Percentiles rank a stretch among this genome's conserved stretches.
Evolutionary conservation across 2,797 vertebrate genomes (phyloP).

Genomic region (Sebastes iracundus): DNA sequence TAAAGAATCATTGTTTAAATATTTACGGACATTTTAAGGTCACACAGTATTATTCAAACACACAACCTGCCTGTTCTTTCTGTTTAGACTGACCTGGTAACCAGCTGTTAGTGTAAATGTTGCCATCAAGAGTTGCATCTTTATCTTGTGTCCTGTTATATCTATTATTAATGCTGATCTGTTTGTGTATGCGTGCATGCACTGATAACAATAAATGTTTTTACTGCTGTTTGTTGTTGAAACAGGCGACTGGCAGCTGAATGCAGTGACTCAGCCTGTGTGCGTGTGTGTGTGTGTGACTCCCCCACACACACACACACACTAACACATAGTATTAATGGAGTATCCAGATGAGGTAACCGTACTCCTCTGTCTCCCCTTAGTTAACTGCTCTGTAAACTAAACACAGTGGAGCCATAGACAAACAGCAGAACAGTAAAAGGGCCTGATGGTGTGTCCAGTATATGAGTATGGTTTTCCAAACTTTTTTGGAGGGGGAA

Average conservation of each 20-base stretch:
- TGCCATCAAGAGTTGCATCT: background rate
- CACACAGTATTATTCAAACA: background rate
- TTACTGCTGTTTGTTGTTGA: slow-evolving; percentile 58
- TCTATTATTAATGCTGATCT: background rate
- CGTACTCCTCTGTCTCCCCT: slow-evolving; percentile 15
- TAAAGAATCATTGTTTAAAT: background rate
- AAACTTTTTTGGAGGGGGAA: too few species aligned
- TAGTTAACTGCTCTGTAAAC: slow-evolving; percentile 9
- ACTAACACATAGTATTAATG: slow-evolving; percentile 42
- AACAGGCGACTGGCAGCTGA: slow-evolving; percentile 46
- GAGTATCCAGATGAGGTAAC: slow-evolving; percentile 64
- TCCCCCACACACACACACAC: slow-evolving; percentile 19
- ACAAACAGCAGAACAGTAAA: background rate
- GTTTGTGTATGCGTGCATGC: background rate
- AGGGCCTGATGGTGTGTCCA: background rate
- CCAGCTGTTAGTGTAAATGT: background rate
- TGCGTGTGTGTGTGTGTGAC: background rate
- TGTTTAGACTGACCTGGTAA: background rate
- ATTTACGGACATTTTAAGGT: slow-evolving; percentile 3
- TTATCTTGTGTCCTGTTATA: background rate
- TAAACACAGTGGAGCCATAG: background rate
- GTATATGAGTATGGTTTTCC: too few species aligned
- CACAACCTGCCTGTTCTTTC: background rate
- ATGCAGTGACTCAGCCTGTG: slow-evolving; percentile 52
- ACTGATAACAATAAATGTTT: slow-evolving; percentile 24